Base-by-base conservation (phyloP, 2,797 vertebrate genomes). In the Lepus oiostolus region DNA sequence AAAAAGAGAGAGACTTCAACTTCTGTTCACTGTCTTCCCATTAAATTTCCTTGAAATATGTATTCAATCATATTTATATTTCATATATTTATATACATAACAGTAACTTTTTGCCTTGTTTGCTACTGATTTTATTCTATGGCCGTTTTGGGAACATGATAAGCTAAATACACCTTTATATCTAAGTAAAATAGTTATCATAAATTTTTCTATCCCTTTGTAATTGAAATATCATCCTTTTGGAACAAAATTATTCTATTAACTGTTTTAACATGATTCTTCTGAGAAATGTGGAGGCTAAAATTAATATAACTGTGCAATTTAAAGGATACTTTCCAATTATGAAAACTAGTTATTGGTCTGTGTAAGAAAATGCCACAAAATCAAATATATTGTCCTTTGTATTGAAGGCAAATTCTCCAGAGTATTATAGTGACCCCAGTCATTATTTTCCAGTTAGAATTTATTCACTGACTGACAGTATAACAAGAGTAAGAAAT, bases 331-430 rank as follows among this genome's bases (percentile, higher is more conserved):
- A 28, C 42, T 81, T 88, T 2, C 10, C 12, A 90, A 32, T 71
- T 14, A 76, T 60, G 88, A 52, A 81, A 81, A 0, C 17, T 88
- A 2, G 1, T 26, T 81, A 42, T 52, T 76, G 7, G 11, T 85
- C n/a, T 91, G n/a, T 16, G 13, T 13, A 1, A 16, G 68, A 84
- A 63, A 35, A 54, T 62, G 1, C 1, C 30, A 13, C 24, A 52
- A 90, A 65, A 13, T 76, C 26, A 94, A 91, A 74, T 68, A 86
- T 16, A 7, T 0, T 94, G 1, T 77, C 4, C n/a, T 93, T 89
- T 50, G 21, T 21, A 76, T 9, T 85, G 75, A 81, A 28, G 71
- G 19, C 76, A 84, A 79, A 19, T 58, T 65, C 24, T 5, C 17
- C 68, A n/a, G 10, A 3, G n/a, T 50, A 62, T 24, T 28, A 24